Conservation (phyloP, 1,140 invertebrate genomes). For the Tachypleus tridentatus region DNA sequence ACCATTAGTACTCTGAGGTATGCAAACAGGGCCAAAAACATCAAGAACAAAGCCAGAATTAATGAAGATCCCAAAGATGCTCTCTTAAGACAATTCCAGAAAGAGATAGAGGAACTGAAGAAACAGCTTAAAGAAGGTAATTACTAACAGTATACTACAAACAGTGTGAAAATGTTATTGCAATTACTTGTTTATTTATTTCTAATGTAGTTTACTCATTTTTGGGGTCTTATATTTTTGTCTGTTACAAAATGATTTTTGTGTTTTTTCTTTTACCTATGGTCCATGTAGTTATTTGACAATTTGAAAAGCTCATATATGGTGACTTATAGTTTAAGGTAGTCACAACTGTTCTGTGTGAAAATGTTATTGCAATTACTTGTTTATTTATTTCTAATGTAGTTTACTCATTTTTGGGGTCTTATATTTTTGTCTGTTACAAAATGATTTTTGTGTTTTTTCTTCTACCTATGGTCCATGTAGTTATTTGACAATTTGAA, state of each 20-base stretch:
- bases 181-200: too few relatives aligned
- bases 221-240: background rate
- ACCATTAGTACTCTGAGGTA: slow-evolving; percentile 93
- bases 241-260: background rate
- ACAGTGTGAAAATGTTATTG: too few relatives aligned
- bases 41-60: slow-evolving; percentile 88
- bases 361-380: too few relatives aligned
- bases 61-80: slow-evolving; percentile 99
- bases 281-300: background rate
- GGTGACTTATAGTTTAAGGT: too few relatives aligned
- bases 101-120: slow-evolving; percentile 85
- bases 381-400: too few relatives aligned
- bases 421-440: slow-evolving; percentile 1
- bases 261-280: background rate
- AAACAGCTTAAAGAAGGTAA: slow-evolving; percentile 62
- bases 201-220: slow-evolving; percentile 12
- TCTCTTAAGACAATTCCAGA: slow-evolving; percentile 84
- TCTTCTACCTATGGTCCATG: background rate
- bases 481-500: too few relatives aligned
- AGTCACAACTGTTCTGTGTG: too few relatives aligned
- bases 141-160: slow-evolving; percentile 2
- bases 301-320: too few relatives aligned
- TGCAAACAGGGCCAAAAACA: slow-evolving; percentile 94
- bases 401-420: slow-evolving; percentile 4
- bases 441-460: background rate